Base-by-base conservation (phyloP, 2,113 vertebrate genomes). In the Eidolon helvum region DNA sequence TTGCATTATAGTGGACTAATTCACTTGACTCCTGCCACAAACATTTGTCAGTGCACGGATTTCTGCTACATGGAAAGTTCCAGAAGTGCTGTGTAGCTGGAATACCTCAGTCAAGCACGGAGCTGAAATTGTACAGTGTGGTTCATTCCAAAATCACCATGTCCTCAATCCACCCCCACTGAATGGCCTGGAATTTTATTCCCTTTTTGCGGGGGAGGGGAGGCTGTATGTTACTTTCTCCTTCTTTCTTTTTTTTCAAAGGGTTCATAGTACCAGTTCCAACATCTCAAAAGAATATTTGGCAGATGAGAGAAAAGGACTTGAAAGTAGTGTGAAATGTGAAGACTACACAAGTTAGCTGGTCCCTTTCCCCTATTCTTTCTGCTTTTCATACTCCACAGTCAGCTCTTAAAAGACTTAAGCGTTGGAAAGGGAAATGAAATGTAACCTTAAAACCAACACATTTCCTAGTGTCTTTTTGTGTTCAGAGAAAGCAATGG, bases 171-270 rank as follows among this genome's bases (percentile, higher is more conserved):
- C 43, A 6, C 53, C 61, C 30, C 75, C 40, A 33, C 50, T 12
- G 12, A 78, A 59, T 48, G 24, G 19, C 68, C 91, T 95, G 40
- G 33, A 24, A 43, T 1, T 83, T 45, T 71, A 50, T 50, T 50
- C 15, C 3, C 50, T 30, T 21, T 57, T 87, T 45, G 59, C 4
- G 10, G 59, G 22, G 55, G 21, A 57, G 24, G 11, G 28, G 10
- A 89, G 61, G 45, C 14, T 75, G 5, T 21, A 30, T 66, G n/a
- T 12, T n/a, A 6, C 71, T 63, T 72, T 77, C 7, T 12, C 15
- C 80, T 48, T 24, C 14, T 79, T 84, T 80, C 69, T 83, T 78
- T 66, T 66, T 91, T 89, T 95, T 66, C 85, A 93, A 86, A 94
- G 30, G 53, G 30, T 21, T 94, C 35, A 12, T 45, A 35, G 50